phyloP scores from a whole-genome alignment of 2,113 vertebrate species.

The Leptosomus discolor region DNA sequence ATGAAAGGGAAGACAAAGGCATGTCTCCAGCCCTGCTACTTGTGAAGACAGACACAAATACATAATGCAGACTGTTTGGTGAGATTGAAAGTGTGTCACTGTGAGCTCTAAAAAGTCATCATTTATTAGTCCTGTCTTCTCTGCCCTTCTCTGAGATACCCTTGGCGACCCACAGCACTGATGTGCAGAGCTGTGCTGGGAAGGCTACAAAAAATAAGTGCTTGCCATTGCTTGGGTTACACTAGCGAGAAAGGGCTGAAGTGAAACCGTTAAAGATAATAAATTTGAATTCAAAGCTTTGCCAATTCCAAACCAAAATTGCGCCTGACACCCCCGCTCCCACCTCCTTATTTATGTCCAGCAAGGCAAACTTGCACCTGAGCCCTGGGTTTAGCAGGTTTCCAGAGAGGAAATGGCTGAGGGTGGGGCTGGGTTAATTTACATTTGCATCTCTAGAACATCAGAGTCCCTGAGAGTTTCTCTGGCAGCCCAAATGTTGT shows the following conservation, averaged over 20 bases:
- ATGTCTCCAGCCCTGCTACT: background rate
- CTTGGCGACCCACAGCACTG: background rate
- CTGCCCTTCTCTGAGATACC: background rate
- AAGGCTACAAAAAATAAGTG: background rate
- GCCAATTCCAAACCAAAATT: background rate
- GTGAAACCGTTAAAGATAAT: background rate
- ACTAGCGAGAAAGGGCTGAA: background rate
- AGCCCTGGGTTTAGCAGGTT: background rate
- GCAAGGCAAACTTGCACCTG: background rate
- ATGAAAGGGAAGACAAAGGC: background rate
- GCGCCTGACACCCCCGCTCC: fast-evolving
- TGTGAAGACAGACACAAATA: conserved; percentile 17
- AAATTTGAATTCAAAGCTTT: background rate
- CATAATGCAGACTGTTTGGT: background rate
- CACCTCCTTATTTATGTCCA: background rate
- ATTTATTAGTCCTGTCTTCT: background rate
- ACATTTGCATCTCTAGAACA: background rate
- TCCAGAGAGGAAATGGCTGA: background rate
- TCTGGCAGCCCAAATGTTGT: background rate
- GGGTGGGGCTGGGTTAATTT: background rate
- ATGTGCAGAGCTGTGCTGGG: background rate
- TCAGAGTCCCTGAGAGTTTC: background rate
- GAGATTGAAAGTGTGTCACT: background rate
- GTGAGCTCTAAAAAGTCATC: background rate
- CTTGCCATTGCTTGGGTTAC: background rate